Percentiles rank a stretch among this genome's conserved stretches.
phyloP scores from a whole-genome alignment of 1,140 invertebrate genomes.

The Condylostylus longicornis region DNA sequence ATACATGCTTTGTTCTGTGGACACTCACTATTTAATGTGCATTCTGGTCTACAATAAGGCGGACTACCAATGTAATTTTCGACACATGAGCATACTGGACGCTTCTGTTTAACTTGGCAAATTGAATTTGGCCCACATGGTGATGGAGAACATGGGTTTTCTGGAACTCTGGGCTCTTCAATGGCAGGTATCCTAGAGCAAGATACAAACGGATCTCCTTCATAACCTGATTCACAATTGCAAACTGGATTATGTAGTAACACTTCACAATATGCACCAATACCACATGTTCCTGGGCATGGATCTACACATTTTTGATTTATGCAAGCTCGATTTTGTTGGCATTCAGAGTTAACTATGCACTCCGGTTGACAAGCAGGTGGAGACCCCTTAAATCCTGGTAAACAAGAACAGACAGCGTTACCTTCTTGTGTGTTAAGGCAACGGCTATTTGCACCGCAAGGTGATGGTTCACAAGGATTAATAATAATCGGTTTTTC shows the following conservation, averaged over 20 bases:
- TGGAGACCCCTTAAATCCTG: conserved; percentile 59
- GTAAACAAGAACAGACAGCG: conserved; percentile 64
- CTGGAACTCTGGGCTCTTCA: conserved; percentile 25
- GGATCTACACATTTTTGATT: conserved; percentile 65
- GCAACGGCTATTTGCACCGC: conserved; percentile 64
- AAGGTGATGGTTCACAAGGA: conserved; percentile 58
- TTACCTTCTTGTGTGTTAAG: conserved; percentile 50
- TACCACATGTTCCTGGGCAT: conserved; percentile 61
- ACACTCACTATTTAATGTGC: conserved; percentile 60
- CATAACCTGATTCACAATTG: conserved; percentile 52
- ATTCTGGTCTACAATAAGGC: conserved; percentile 58
- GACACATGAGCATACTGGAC: conserved; percentile 62
- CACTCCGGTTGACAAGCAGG: conserved; percentile 68
- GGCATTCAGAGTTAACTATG: conserved; percentile 62
- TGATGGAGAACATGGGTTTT: conserved; percentile 60
- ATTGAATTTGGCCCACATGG: conserved; percentile 75
- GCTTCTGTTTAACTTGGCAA: conserved; percentile 61
- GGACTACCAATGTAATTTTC: conserved; percentile 58
- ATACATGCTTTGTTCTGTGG: conserved; percentile 58
- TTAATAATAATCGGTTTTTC: conserved; percentile 26
- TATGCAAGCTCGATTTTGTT: conserved; percentile 57
- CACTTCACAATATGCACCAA: conserved; percentile 54
- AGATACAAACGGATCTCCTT: conserved; percentile 65
- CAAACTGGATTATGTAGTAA: conserved; percentile 74
- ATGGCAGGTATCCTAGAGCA: conserved; percentile 41